Evolutionary conservation across 1,140 invertebrate species (phyloP).

Genomic region (Antheraea pernyi): DNA sequence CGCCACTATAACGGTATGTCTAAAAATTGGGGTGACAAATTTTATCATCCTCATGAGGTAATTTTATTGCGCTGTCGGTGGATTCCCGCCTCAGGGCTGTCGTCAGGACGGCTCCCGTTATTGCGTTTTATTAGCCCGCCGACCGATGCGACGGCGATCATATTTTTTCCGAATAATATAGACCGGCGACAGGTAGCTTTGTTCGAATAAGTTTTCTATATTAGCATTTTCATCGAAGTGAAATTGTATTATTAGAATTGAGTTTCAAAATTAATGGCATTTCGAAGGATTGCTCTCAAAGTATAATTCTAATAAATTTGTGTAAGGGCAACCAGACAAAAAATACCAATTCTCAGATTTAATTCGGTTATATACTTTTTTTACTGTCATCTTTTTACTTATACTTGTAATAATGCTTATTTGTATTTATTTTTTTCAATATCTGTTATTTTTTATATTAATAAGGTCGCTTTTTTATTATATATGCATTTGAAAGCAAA

Average conservation of each 20-base stretch:
- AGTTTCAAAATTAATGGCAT: constrained; percentile 6
- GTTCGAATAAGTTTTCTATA: constrained; percentile 56
- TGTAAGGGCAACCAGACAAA: neutral
- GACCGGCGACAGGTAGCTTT: constrained; percentile 49
- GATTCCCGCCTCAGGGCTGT: constrained; percentile 55
- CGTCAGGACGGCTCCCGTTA: constrained; percentile 50
- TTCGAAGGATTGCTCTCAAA: neutral
- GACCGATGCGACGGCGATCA: constrained; percentile 53
- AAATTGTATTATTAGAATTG: constrained; percentile 24
- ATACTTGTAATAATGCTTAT: too few species aligned
- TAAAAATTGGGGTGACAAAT: constrained; percentile 63
- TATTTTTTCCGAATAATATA: constrained; percentile 66
- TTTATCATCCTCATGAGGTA: constrained; percentile 62
- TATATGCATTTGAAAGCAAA: too few species aligned
- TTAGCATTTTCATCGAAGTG: constrained; percentile 21
- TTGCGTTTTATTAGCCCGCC: constrained; percentile 67
- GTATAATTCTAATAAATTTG: neutral
- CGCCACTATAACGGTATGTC: constrained; percentile 7
- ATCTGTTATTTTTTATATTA: too few species aligned
- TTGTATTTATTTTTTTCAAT: too few species aligned
- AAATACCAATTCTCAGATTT: neutral
- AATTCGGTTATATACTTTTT: too few species aligned
- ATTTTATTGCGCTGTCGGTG: constrained; percentile 65
- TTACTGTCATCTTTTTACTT: too few species aligned
- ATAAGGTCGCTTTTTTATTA: too few species aligned